Conservation (phyloP, 2,113 vertebrate species). For the Gymnogyps californianus region DNA sequence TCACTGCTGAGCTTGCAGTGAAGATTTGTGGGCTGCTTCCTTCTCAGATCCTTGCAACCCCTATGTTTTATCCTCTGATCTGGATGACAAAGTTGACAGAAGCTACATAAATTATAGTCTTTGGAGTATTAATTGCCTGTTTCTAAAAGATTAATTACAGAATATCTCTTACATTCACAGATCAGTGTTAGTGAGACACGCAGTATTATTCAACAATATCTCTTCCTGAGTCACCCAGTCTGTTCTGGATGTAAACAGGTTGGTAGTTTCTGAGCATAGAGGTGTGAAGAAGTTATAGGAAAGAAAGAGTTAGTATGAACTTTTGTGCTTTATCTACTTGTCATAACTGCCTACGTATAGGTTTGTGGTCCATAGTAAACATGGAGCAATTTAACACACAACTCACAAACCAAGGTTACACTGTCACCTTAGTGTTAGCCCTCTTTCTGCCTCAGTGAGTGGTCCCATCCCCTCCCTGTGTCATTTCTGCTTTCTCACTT, state of each 20-base stretch:
- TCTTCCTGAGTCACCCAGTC: not conserved
- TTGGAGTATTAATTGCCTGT: slow-evolving; percentile 26
- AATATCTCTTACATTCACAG: not conserved
- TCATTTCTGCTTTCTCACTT: not conserved
- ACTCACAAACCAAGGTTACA: not conserved
- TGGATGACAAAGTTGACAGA: slow-evolving; percentile 40
- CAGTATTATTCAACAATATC: not conserved
- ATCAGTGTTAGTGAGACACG: not conserved
- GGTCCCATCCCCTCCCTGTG: not conserved
- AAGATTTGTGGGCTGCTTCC: slow-evolving; percentile 12
- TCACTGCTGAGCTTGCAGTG: not conserved
- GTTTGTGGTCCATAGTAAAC: not conserved
- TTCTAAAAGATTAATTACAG: slow-evolving; percentile 44
- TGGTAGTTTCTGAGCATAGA: not conserved
- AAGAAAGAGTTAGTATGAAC: not conserved
- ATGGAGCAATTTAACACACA: not conserved
- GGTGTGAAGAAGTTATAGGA: not conserved
- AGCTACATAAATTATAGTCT: slow-evolving; percentile 28
- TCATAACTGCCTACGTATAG: not conserved
- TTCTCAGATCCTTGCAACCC: not conserved
- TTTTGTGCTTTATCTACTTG: not conserved
- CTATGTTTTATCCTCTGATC: slow-evolving; percentile 5
- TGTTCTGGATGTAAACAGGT: not conserved
- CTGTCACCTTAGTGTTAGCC: not conserved
- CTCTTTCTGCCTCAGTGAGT: not conserved